A percentile compares a stretch with the other conserved stretches of the same genome.
Evolutionary conservation across 2,888 invertebrate species (phyloP).

Genomic region (Disparrhopalites patrizii): DNA sequence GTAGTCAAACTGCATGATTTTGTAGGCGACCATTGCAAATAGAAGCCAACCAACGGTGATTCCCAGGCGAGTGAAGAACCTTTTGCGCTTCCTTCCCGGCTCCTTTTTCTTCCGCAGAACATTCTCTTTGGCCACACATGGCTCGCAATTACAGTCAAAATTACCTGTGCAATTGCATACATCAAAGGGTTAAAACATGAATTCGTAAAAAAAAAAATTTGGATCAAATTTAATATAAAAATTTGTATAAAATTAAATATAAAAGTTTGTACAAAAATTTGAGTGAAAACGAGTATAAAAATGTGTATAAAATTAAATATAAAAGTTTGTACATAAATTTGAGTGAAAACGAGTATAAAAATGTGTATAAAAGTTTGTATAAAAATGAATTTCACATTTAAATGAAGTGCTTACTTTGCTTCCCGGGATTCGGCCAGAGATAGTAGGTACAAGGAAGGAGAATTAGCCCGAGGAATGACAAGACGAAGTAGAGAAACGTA

Average conservation of each 20-base stretch:
- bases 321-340: too few species aligned
- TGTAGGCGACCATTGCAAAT: slow-evolving; percentile 76
- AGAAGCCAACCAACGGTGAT: slow-evolving; percentile 68
- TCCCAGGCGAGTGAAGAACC: slow-evolving; percentile 61
- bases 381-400: too few species aligned
- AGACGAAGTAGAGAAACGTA: slow-evolving; percentile 97
- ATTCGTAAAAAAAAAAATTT: too few species aligned
- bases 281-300: too few species aligned
- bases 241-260: slow-evolving; percentile 42
- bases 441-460: slow-evolving; percentile 96
- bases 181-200: slow-evolving; percentile 49
- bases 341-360: too few species aligned
- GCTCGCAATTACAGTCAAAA: slow-evolving; percentile 82
- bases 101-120: slow-evolving; percentile 77
- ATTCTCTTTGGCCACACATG: slow-evolving; percentile 77
- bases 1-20: slow-evolving; percentile 94
- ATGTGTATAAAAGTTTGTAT: too few species aligned
- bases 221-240: not conserved
- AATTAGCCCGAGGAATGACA: slow-evolving; percentile 92
- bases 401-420: slow-evolving; percentile 85
- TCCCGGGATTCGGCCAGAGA: slow-evolving; percentile 89
- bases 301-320: too few species aligned
- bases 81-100: slow-evolving; percentile 81
- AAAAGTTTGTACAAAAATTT: too few species aligned
- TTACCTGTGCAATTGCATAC: slow-evolving; percentile 70